These are phyloP conservation scores for Heterodera filipjevi DNA, from an alignment of 2,888 invertebrate species.

Conservation along the genomic window DNA sequence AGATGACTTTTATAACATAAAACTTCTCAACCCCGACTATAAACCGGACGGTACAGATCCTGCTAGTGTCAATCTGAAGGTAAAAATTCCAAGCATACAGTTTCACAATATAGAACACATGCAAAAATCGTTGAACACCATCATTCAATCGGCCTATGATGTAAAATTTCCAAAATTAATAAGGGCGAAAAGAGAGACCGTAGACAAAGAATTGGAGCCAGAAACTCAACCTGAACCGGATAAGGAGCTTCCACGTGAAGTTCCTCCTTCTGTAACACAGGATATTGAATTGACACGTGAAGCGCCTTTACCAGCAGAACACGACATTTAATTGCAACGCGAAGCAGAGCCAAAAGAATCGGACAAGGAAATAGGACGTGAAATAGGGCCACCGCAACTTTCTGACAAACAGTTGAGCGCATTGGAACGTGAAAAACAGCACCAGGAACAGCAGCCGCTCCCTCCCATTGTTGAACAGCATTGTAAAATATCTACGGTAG, in stretches of 20 bases:
- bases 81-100: not conserved
- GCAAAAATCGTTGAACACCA: not conserved
- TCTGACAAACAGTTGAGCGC: not conserved
- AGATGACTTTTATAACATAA: not conserved
- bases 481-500: not conserved
- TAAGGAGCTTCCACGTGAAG: not conserved
- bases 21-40: not conserved
- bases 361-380: not conserved
- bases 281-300: not conserved
- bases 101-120: not conserved
- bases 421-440: not conserved
- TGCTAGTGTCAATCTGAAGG: not conserved
- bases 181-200: not conserved
- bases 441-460: not conserved
- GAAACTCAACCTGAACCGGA: not conserved
- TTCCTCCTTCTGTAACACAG: not conserved
- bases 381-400: not conserved
- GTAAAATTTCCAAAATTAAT: not conserved
- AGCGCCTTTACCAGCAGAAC: not conserved
- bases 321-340: not conserved
- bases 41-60: not conserved
- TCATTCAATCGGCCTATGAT: not conserved
- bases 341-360: not conserved
- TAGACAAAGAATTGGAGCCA: not conserved
- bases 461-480: not conserved